These are phyloP conservation scores for Dunckerocampus dactyliophorus DNA, from an alignment of 2,113 vertebrate genomes.

Conservation along the genomic window DNA sequence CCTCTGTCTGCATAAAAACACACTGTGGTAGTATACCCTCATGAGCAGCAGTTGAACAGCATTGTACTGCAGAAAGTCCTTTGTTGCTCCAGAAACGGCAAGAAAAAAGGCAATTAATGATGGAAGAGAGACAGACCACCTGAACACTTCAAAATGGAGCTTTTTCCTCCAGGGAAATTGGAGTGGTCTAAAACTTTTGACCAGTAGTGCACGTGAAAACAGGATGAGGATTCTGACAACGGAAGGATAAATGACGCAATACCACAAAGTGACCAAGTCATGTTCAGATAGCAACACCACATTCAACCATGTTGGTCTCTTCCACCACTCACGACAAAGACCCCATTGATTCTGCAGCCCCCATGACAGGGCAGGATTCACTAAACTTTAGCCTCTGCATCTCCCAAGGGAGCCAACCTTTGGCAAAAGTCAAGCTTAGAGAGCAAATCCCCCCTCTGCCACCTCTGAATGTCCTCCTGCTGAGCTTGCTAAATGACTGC, in stretches of 20 bases:
- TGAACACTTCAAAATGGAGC: too few relatives aligned
- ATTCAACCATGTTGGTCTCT: constrained; percentile 43
- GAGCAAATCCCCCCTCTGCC: constrained; percentile 16
- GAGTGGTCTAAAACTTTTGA: too few relatives aligned
- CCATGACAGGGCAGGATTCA: constrained; percentile 32
- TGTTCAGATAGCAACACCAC: constrained; percentile 16
- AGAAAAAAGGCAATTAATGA: too few relatives aligned
- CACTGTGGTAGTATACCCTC: too few relatives aligned
- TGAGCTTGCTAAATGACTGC: constrained; percentile 42
- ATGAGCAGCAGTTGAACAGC: too few relatives aligned
- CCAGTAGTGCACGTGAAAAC: too few relatives aligned
- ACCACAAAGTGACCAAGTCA: constrained; percentile 29
- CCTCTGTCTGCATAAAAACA: too few relatives aligned
- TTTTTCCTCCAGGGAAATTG: too few relatives aligned
- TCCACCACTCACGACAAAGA: constrained; percentile 46
- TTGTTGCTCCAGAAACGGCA: too few relatives aligned
- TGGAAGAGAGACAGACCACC: too few relatives aligned
- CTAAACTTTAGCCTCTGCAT: constrained; percentile 58
- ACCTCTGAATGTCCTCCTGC: constrained; percentile 65
- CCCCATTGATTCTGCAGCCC: constrained; percentile 44
- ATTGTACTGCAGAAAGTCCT: too few relatives aligned
- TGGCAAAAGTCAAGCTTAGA: constrained; percentile 32
- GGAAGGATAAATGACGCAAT: constrained; percentile 5
- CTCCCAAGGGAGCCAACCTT: constrained; percentile 51
- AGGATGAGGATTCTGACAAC: too few relatives aligned